Base-by-base conservation (phyloP, 2,888 invertebrate species). In the Diaperis boleti region DNA sequence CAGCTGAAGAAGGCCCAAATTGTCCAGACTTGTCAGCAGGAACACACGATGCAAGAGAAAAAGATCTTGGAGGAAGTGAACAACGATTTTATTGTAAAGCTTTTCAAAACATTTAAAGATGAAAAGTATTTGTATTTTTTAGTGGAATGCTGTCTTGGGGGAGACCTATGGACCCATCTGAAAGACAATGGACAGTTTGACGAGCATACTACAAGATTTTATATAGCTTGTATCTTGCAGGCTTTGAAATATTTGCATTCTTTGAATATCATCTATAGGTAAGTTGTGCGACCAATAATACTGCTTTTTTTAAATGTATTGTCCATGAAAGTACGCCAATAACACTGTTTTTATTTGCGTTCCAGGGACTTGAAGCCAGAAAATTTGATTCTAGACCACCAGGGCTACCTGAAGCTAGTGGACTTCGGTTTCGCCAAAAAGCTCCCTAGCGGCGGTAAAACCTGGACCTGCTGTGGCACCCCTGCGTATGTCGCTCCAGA, bases 401-500 rank as follows among this genome's bases (percentile, higher is more conserved):
- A 91, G 59, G 78, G 98, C 69, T 98, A 98, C 82, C 95, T 98
- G 52, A 99, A 99, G 83, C 84, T 99, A 78, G 97, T 98, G 3
- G 99, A 99, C 84, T 99, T 99, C 83, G 99, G 99, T 14, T 99
- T 99, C 83, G 98, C 98, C 10, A 99, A 99, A 83, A 95, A 94
- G 78, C 83, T 99, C 73, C 90, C 93, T 78, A 89, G 91, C 59
- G 97, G 98, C n/a, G 87, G 95, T 64, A 98, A 98, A 83, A 99
- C 99, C 0, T 99, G 98, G 98, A 99, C 99, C 0, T 99, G 99
- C 86, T 99, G 99, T 80, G 98, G 98, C 2, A 98, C 98, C 1
- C 95, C 95, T 0, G 95, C 98, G 81, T 98, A 98, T 81, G 98
- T 99, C 5, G 98, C 99, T 6, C 99, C 99, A 0, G 99, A 99